Base-by-base conservation (phyloP, 64 coral and sea anemone genomes). In the Porites australiensis region DNA sequence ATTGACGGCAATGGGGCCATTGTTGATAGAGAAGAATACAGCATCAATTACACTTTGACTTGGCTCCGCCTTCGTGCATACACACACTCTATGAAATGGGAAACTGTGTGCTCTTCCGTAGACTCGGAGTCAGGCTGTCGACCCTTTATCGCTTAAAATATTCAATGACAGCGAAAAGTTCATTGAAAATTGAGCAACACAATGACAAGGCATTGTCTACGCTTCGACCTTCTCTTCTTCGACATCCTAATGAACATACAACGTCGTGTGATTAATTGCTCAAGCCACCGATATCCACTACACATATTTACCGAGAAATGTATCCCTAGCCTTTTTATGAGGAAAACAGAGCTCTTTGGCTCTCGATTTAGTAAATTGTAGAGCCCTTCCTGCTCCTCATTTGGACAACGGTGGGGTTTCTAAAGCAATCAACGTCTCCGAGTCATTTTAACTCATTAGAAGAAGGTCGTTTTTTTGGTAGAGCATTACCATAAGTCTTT, bases 1-100 rank as follows among this genome's bases (percentile, higher is more conserved):
- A 94, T 94, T 94, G 92, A 94, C 92, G 92, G 92, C 92, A 71
- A 94, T 89, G 88, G 77, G 79, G 79, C 68, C 87, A 65, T 83
- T 94, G 88, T 88, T 94, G 88, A 89, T 80, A 89, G 78, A 83
- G 81, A 94, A 89, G 87, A 94, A 94, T 57, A 94, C 92, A 94
- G 92, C 77, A 75, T 63, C 87, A 94, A 94, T 88, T 75, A 94
- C 77, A 62, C 66, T 61, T 82, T 50, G 55, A 18, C 18, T 58
- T 94, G 77, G 80, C 92, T 94, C 92, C 92, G 87, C 92, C 92
- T 88, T 83, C 87, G 4, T 71, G 73, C 44, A 51, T 75, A 11
- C 87, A 83, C 52, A 73, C 58, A 74, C 87, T 83, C 44, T 58
- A 86, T 88, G 63, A 78, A 79, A 50, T 43, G 21, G 57, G 65